phyloP scores from a whole-genome alignment of 2,113 vertebrate genomes.

The Ammodytes marinus region DNA sequence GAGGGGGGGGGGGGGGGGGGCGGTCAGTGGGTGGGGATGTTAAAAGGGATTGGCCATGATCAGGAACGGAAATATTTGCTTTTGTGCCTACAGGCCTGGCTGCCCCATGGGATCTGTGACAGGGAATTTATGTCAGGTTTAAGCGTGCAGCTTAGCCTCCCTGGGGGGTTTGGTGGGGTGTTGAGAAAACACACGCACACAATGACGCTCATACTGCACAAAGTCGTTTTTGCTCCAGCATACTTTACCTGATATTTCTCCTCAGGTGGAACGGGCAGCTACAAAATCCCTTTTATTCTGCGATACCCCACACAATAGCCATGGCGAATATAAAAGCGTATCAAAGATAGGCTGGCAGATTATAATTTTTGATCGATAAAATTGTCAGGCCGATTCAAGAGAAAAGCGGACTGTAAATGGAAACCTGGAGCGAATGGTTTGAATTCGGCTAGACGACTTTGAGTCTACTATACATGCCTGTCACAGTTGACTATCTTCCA shows the following conservation, averaged over 20 bases:
- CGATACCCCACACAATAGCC: slow-evolving; percentile 39
- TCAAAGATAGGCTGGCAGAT: slow-evolving; percentile 60
- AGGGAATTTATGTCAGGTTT: slow-evolving; percentile 85
- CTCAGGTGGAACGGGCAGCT: slow-evolving; percentile 21
- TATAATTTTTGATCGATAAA: slow-evolving; percentile 71
- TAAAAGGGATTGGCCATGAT: slow-evolving; percentile 82
- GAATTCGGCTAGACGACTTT: slow-evolving; percentile 69
- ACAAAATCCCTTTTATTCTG: slow-evolving; percentile 30
- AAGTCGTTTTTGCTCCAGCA: slow-evolving; percentile 22
- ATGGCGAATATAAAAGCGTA: slow-evolving; percentile 43
- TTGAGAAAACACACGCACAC: slow-evolving; percentile 34
- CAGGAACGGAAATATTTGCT: slow-evolving; percentile 89
- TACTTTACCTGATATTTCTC: slow-evolving; percentile 36
- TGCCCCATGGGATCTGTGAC: slow-evolving; percentile 82
- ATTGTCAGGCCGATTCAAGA: slow-evolving; percentile 67
- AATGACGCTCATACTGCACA: slow-evolving; percentile 31
- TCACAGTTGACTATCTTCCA: slow-evolving; percentile 79
- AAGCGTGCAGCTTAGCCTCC: slow-evolving; percentile 70
- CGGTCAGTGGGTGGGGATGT: slow-evolving; percentile 77
- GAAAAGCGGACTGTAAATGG: slow-evolving; percentile 57
- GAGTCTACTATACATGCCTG: slow-evolving; percentile 67
- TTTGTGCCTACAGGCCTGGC: slow-evolving; percentile 83
- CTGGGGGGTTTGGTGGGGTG: slow-evolving; percentile 20
- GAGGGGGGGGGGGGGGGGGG: too few relatives aligned
- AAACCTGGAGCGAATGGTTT: slow-evolving; percentile 60